Conservation (phyloP, 2,113 vertebrate species). For the Sigmodon hispidus region DNA sequence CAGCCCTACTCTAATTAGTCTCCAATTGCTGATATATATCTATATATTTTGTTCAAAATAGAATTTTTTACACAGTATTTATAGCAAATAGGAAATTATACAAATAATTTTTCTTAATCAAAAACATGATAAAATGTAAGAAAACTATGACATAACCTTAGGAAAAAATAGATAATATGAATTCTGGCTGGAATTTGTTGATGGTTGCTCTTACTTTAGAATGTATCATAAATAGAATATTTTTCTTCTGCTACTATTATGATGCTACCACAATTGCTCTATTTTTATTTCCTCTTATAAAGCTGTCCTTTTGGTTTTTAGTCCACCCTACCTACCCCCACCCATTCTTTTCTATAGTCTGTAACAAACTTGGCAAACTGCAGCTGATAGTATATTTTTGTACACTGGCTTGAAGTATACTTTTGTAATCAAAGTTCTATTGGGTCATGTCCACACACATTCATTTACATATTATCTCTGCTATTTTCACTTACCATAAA, state of each 20-base stretch:
- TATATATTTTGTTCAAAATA: background rate
- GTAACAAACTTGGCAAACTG: background rate
- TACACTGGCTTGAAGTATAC: background rate
- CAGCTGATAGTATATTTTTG: too few species aligned
- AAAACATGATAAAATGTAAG: background rate
- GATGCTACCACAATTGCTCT: background rate
- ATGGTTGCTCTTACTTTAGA: background rate
- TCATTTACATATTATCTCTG: background rate
- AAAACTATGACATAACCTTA: background rate
- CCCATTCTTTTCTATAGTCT: background rate
- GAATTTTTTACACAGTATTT: background rate
- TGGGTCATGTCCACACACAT: background rate
- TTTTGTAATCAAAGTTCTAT: conserved; percentile 14
- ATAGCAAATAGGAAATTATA: background rate
- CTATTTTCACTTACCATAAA: background rate
- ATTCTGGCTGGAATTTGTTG: background rate
- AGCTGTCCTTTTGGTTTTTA: background rate
- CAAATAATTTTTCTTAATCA: background rate
- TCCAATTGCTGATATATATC: conserved; percentile 11
- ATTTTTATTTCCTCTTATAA: background rate
- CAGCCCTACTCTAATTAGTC: background rate
- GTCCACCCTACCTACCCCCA: background rate
- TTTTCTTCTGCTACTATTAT: background rate
- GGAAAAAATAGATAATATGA: background rate
- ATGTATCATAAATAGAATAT: background rate